Base-by-base conservation (phyloP, 2,113 vertebrate genomes). In the Ciconia stormi region DNA sequence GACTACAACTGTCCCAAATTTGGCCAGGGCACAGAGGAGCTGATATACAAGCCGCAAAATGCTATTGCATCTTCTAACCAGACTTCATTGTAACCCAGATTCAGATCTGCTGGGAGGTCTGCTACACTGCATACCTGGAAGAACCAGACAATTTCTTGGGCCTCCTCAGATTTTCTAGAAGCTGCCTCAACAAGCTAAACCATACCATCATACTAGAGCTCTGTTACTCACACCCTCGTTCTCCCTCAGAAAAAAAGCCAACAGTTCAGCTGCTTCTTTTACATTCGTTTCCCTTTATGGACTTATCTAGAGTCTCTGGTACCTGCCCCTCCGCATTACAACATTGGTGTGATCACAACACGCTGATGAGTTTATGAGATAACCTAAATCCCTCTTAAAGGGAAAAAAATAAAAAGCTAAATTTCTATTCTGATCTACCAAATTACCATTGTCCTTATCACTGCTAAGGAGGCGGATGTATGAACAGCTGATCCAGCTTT, bases 281-380 rank as follows among this genome's bases (percentile, higher is more conserved):
- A 59, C n/a, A 77, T 86, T 85, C 74, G 36, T 47, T 95, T 89
- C 79, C 91, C 84, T 94, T 85, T 70, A 85, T 81, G 67, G 74
- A 25, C 29, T 89, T 82, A 34, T 0, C 25, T 38, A 56, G 61
- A 56, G 49, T 53, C 34, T 59, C 52, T 36, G 16, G 40, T 65
- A 89, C 61, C 81, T 70, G 93, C 49, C 49, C n/a, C 78, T 90
- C 62, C 85, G 49, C 40, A 26, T 84, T 70, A 69, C 58, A 95
- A 87, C 73, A 85, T 0, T 58, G 36, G 36, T 30, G 66, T 19
- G 53, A 93, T 80, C 50, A 72, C 56, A 89, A 32, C 40, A 55
- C 0, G 0, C 73, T 2, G 0, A 72, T 55, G 27, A 80, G 66
- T 95, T 76, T 25, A 23, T 22, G 69, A 95, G 22, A 69, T 49